phyloP scores from a whole-genome alignment of 1,140 invertebrate genomes.

The Globodera rostochiensis region DNA sequence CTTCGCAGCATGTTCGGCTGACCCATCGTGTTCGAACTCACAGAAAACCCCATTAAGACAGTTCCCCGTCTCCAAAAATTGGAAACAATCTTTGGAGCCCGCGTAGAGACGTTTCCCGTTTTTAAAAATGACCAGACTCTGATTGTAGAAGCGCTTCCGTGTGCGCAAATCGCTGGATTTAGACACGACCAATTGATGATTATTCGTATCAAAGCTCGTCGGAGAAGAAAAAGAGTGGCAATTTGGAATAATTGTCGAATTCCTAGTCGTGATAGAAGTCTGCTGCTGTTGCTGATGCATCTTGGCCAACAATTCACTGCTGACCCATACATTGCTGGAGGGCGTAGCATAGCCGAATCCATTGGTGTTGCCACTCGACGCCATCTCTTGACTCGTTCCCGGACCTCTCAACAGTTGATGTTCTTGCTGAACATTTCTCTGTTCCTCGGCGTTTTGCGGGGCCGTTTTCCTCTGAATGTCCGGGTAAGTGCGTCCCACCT shows the following conservation, averaged over 20 bases:
- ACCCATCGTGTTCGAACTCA: constrained; percentile 37
- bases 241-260: background rate
- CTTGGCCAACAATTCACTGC: background rate
- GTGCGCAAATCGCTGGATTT: background rate
- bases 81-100: constrained; percentile 47
- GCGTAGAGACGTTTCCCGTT: constrained; percentile 46
- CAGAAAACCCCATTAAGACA: constrained; percentile 45
- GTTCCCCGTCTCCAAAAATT: constrained; percentile 31
- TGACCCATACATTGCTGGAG: background rate
- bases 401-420: background rate
- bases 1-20: constrained; percentile 31
- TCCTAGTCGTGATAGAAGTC: background rate
- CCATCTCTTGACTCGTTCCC: background rate
- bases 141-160: constrained; percentile 24
- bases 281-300: background rate
- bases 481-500: constrained; percentile 28
- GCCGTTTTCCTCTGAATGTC: background rate
- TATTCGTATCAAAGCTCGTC: background rate
- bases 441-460: background rate
- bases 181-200: background rate
- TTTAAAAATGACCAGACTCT: constrained; percentile 37
- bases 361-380: background rate
- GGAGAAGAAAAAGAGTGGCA: no score
- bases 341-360: background rate
- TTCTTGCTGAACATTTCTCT: background rate